These are phyloP conservation scores for Lepilemur ruficaudatus DNA, from an alignment of 2,797 vertebrate species.

Conservation along the genomic window DNA sequence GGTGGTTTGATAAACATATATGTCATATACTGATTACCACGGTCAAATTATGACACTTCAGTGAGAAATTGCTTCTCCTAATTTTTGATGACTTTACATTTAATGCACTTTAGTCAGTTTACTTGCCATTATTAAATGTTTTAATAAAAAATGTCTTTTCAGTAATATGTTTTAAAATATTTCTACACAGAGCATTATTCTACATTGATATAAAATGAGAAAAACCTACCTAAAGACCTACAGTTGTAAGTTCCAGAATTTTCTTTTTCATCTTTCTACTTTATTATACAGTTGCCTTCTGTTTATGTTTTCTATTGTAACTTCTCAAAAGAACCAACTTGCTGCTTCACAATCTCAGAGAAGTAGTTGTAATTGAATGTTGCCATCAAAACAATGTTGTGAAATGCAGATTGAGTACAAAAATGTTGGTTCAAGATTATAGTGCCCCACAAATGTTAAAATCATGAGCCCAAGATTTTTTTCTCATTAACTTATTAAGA, in stretches of 20 bases:
- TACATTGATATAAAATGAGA: neutral
- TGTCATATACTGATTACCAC: neutral
- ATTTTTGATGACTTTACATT: neutral
- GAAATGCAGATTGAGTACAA: neutral
- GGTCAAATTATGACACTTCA: neutral
- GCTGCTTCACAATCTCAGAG: neutral
- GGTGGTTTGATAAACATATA: neutral
- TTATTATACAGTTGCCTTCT: neutral
- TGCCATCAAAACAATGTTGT: neutral
- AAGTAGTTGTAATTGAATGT: neutral
- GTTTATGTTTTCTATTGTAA: neutral
- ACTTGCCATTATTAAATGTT: neutral
- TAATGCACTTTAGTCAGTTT: neutral
- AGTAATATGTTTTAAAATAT: neutral
- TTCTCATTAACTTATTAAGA: neutral
- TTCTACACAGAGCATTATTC: neutral
- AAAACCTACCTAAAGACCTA: neutral
- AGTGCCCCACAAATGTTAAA: neutral
- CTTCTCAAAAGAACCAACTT: constrained; percentile 10
- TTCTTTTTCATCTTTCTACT: neutral
- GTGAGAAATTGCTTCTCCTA: neutral
- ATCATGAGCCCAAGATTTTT: neutral
- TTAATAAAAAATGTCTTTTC: neutral
- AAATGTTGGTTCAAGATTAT: neutral
- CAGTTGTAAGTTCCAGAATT: neutral